Base-by-base conservation (phyloP, 2,113 vertebrate species). In the Thomomys bottae region DNA sequence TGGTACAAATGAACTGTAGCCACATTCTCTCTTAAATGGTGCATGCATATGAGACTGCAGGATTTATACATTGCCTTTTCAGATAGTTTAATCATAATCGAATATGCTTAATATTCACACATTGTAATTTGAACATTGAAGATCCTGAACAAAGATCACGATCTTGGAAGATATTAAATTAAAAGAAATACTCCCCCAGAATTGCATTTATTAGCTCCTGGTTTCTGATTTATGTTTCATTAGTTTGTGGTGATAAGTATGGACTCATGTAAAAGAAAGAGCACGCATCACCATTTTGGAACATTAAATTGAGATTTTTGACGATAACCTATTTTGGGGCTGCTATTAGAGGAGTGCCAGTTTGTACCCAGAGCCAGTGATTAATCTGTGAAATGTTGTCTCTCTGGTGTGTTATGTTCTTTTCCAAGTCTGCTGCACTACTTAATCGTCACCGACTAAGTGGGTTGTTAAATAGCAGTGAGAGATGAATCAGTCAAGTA, bases 301-400 rank as follows among this genome's bases (percentile, higher is more conserved):
- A 89, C 91, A 93, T 96, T 97, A 95, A 94, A 90, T 95, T 84
- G 73, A 93, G 92, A 95, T 95, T 97, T 96, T 89, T 92, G 92
- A 95, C 18, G 54, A 95, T 94, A 96, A 95, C 87, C 96, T 96
- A 96, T 96, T 96, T 96, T 91, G 79, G 95, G 89, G 91, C 95
- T 83, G 91, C 96, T 95, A 94, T 95, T 95, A 96, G 87, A 78
- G 91, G 94, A 94, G 81, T 5, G 3, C 92, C 84, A 89, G 91
- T 92, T 89, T 94, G 92, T 95, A 80, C 95, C 93, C 94, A 91
- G 78, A 95, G 95, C 89, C 94, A 93, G 90, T 95, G 94, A 97
- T 95, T 96, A 95, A 96, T 96, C 90, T 95, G 90, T 89, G 82
- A 92, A 96, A 95, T 95, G 91, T 95, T 96, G 96, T 95, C 95